These are phyloP conservation scores for Ochropleura plecta DNA, from an alignment of 2,888 invertebrate species.

Conservation along the genomic window DNA sequence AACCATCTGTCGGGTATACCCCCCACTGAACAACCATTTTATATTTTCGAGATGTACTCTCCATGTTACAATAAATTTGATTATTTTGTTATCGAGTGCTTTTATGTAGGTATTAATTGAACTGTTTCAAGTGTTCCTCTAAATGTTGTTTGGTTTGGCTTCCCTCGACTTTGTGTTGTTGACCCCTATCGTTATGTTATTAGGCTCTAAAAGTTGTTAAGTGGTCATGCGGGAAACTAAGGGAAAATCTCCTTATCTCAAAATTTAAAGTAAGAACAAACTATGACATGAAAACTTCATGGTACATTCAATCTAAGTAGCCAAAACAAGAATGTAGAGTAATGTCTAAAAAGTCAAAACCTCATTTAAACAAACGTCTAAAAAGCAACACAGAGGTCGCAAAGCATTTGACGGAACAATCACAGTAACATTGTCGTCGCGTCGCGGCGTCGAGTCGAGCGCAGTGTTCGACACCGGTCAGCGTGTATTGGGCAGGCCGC, in stretches of 20 bases:
- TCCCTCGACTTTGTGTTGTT: not conserved
- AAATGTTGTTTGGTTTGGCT: constrained; percentile 31
- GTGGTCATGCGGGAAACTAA: too few species aligned
- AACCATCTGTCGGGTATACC: constrained; percentile 86
- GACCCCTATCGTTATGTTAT: not conserved
- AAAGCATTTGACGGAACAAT: constrained; percentile 50
- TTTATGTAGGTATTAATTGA: constrained; percentile 65
- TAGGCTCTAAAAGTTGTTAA: not conserved
- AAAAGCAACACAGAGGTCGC: constrained; percentile 12
- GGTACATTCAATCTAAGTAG: not conserved
- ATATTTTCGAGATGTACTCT: constrained; percentile 70
- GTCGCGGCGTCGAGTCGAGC: constrained; percentile 44
- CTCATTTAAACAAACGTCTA: constrained; percentile 25
- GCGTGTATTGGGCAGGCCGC: constrained; percentile 73
- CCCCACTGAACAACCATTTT: constrained; percentile 67
- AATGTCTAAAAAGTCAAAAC: not conserved
- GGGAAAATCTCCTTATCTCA: not conserved
- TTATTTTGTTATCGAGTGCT: constrained; percentile 75
- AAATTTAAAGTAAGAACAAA: too few species aligned
- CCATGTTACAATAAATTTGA: constrained; percentile 72
- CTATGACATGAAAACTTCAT: not conserved
- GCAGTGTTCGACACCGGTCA: constrained; percentile 63
- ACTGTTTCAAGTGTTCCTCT: constrained; percentile 45
- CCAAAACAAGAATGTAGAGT: not conserved
- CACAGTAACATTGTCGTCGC: constrained; percentile 45